Percentiles rank a stretch among this genome's conserved stretches.
These are phyloP conservation scores for Lomographa bimaculata DNA, from an alignment of 2,888 invertebrate genomes.

Conservation along the genomic window DNA sequence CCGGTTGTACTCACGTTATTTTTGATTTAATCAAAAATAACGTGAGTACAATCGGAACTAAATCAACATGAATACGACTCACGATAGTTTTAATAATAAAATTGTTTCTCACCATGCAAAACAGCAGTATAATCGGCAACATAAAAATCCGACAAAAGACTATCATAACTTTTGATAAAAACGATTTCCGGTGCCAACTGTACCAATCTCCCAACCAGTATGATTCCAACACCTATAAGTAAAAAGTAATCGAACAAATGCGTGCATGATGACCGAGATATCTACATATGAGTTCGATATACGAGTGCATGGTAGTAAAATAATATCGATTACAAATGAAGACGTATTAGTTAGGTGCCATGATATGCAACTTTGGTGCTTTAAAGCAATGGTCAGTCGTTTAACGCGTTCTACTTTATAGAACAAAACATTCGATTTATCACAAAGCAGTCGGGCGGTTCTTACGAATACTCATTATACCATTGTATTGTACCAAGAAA, in stretches of 20 bases:
- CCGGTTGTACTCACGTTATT: too few relatives aligned
- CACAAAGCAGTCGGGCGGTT: background rate
- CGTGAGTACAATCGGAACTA: too few relatives aligned
- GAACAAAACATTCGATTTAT: constrained; percentile 8
- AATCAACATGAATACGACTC: too few relatives aligned
- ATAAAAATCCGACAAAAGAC: constrained; percentile 50
- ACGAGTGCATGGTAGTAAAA: constrained; percentile 22
- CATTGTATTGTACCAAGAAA: too few relatives aligned
- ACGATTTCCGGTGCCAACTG: constrained; percentile 79
- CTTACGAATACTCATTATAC: too few relatives aligned
- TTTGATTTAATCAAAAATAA: too few relatives aligned
- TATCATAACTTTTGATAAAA: constrained; percentile 56
- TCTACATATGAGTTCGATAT: constrained; percentile 27
- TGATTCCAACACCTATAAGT: constrained; percentile 76
- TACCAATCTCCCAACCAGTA: constrained; percentile 87
- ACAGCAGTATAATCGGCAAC: constrained; percentile 57
- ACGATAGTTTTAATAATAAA: too few relatives aligned
- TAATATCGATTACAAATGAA: constrained; percentile 26
- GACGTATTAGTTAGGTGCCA: constrained; percentile 26
- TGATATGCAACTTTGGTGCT: constrained; percentile 28
- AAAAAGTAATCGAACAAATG: constrained; percentile 9
- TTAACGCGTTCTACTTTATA: constrained; percentile 9
- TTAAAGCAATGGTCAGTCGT: constrained; percentile 16
- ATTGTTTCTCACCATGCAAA: constrained; percentile 60
- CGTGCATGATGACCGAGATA: constrained; percentile 20